These are phyloP conservation scores for Pharmacophagus antenor DNA, from an alignment of 2,888 invertebrate genomes.

Conservation along the genomic window DNA sequence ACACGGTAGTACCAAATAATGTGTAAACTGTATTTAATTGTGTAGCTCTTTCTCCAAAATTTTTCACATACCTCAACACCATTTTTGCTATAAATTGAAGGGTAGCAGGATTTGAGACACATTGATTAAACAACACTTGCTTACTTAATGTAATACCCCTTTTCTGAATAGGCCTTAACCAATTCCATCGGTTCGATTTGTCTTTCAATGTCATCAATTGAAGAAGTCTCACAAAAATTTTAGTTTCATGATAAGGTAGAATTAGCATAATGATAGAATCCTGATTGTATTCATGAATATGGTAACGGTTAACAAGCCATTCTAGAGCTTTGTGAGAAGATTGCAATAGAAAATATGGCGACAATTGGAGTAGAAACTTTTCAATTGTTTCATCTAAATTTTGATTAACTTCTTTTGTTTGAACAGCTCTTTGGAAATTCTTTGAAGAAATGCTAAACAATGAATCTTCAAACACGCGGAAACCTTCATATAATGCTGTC, in stretches of 20 bases:
- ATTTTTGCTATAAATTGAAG: slow-evolving; percentile 57
- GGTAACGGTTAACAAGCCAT: slow-evolving; percentile 95
- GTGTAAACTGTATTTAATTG: slow-evolving; percentile 86
- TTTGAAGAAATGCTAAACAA: slow-evolving; percentile 89
- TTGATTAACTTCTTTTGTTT: slow-evolving; percentile 86
- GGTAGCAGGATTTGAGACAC: slow-evolving; percentile 74
- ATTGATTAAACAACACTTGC: slow-evolving; percentile 86
- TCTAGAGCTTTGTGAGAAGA: slow-evolving; percentile 94
- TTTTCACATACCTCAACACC: slow-evolving; percentile 74
- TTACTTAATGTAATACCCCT: slow-evolving; percentile 88
- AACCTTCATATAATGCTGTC: slow-evolving; percentile 85
- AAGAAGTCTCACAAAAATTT: slow-evolving; percentile 90
- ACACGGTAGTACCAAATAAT: slow-evolving; percentile 88
- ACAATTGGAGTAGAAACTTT: slow-evolving; percentile 88
- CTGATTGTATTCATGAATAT: slow-evolving; percentile 93
- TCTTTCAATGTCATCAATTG: slow-evolving; percentile 86
- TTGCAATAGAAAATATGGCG: slow-evolving; percentile 93
- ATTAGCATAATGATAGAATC: slow-evolving; percentile 89
- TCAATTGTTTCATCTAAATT: slow-evolving; percentile 87
- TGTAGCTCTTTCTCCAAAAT: slow-evolving; percentile 80
- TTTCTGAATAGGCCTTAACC: slow-evolving; percentile 87
- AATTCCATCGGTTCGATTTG: slow-evolving; percentile 85
- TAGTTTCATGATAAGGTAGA: slow-evolving; percentile 96
- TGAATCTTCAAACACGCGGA: slow-evolving; percentile 86
- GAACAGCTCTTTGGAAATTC: slow-evolving; percentile 90